Percentiles rank a stretch among this genome's conserved stretches.
Conservation (phyloP, 2,888 invertebrate genomes). For the Nematopogon swammerdamellus region DNA sequence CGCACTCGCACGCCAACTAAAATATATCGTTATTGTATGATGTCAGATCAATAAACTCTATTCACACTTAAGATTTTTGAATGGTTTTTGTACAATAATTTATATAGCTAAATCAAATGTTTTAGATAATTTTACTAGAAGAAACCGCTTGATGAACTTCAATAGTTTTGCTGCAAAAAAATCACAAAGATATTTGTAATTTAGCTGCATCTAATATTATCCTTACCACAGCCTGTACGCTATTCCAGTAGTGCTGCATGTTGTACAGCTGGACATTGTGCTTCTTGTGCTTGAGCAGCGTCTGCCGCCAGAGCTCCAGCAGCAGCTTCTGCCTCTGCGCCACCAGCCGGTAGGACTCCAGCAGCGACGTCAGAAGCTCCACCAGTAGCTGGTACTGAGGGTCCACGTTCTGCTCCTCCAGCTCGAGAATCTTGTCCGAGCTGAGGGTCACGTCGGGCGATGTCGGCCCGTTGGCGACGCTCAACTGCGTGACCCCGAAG, state of each 20-base stretch:
- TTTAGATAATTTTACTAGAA: too few species aligned
- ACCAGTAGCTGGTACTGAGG: slow-evolving; percentile 39
- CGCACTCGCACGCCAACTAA: too few species aligned
- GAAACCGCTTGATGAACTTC: too few species aligned
- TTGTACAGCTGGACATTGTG: slow-evolving; percentile 57
- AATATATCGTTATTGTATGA: too few species aligned
- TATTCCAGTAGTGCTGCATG: slow-evolving; percentile 82
- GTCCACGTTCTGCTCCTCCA: slow-evolving; percentile 14
- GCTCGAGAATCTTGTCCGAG: slow-evolving; percentile 2
- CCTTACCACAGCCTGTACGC: slow-evolving; percentile 85
- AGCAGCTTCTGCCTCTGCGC: slow-evolving; percentile 72
- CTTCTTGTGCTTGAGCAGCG: slow-evolving; percentile 51
- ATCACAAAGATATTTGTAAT: too few species aligned
- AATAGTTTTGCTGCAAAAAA: too few species aligned
- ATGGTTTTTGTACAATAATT: too few species aligned
- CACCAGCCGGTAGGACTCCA: slow-evolving; percentile 80
- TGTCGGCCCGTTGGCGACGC: slow-evolving; percentile 3
- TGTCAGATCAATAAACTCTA: too few species aligned
- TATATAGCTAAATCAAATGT: too few species aligned
- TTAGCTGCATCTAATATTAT: too few species aligned
- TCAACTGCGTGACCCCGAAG: slow-evolving; percentile 34
- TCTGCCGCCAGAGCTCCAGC: slow-evolving; percentile 61
- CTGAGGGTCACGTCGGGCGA: not conserved
- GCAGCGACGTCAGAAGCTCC: slow-evolving; percentile 69
- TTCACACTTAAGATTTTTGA: too few species aligned